Conservation (phyloP, 2,888 invertebrate genomes). For the Meandrusa payeni region DNA sequence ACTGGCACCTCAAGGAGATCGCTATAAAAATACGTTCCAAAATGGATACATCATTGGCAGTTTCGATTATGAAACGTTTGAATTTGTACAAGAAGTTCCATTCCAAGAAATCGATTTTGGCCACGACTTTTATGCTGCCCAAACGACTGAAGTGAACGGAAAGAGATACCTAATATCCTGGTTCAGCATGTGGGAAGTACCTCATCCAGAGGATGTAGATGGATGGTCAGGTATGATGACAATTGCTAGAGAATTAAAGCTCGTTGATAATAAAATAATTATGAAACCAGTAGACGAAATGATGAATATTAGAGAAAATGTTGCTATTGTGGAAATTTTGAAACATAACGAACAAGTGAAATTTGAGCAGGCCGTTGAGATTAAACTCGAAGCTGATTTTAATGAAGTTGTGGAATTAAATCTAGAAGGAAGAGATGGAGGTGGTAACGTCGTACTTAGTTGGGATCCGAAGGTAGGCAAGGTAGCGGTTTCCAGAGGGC, state of each 20-base stretch:
- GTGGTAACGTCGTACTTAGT: constrained; percentile 42
- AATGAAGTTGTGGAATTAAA: constrained; percentile 45
- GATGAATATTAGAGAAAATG: constrained; percentile 42
- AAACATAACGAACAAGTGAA: constrained; percentile 33
- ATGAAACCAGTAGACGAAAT: constrained; percentile 60
- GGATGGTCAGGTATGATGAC: constrained; percentile 74
- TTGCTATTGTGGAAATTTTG: constrained; percentile 39
- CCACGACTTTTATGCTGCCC: constrained; percentile 73
- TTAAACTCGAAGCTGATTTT: constrained; percentile 49
- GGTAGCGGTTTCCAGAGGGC: constrained; percentile 53
- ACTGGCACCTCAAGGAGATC: constrained; percentile 56
- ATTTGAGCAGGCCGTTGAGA: constrained; percentile 56
- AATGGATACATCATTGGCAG: constrained; percentile 69
- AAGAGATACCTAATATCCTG: constrained; percentile 61
- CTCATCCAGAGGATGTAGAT: constrained; percentile 55
- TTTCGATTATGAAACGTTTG: constrained; percentile 62
- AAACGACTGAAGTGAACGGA: constrained; percentile 57
- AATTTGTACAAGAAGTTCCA: constrained; percentile 51
- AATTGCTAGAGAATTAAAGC: constrained; percentile 54
- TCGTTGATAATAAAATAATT: constrained; percentile 50
- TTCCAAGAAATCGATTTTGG: constrained; percentile 72
- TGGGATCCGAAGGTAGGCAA: constrained; percentile 54
- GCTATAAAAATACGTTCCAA: constrained; percentile 61
- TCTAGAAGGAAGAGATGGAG: constrained; percentile 53
- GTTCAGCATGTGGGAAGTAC: constrained; percentile 70